Conservation (phyloP, 2,888 invertebrate genomes). For the Pterostichus madidus region DNA sequence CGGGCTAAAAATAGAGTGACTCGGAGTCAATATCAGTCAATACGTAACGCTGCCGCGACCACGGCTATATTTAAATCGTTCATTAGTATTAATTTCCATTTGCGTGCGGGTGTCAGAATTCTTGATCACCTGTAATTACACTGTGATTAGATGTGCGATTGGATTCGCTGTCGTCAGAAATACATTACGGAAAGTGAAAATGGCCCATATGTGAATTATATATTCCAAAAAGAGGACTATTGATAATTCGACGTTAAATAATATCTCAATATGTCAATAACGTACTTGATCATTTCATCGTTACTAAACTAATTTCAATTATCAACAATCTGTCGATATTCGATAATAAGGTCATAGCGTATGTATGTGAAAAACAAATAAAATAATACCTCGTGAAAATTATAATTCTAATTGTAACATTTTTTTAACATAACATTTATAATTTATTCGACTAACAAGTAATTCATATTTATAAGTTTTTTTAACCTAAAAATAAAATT, state of each 20-base stretch:
- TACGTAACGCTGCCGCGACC: background rate
- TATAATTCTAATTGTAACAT: no score
- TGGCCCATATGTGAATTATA: conserved; percentile 33
- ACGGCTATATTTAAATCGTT: conserved; percentile 50
- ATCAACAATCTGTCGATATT: no score
- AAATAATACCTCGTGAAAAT: no score
- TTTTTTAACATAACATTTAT: no score
- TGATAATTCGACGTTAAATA: background rate
- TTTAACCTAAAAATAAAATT: no score
- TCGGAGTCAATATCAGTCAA: conserved; percentile 31
- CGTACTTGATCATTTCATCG: conserved; percentile 4
- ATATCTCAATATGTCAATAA: conserved; percentile 3
- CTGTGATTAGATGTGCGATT: conserved; percentile 41
- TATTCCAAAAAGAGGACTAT: background rate
- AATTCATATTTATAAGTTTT: no score
- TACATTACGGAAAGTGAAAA: conserved; percentile 36
- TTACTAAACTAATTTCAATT: background rate
- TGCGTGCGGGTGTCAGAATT: conserved; percentile 59
- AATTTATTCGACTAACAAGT: no score
- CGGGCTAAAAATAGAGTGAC: conserved; percentile 3
- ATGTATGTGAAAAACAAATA: no score
- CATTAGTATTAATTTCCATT: conserved; percentile 60
- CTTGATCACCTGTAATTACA: conserved; percentile 50
- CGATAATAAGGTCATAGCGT: no score
- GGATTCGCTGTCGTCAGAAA: conserved; percentile 56